A percentile compares a stretch with the other conserved stretches of the same genome.
These are phyloP conservation scores for Cervus canadensis DNA, from an alignment of 2,113 vertebrate species.

Conservation along the genomic window DNA sequence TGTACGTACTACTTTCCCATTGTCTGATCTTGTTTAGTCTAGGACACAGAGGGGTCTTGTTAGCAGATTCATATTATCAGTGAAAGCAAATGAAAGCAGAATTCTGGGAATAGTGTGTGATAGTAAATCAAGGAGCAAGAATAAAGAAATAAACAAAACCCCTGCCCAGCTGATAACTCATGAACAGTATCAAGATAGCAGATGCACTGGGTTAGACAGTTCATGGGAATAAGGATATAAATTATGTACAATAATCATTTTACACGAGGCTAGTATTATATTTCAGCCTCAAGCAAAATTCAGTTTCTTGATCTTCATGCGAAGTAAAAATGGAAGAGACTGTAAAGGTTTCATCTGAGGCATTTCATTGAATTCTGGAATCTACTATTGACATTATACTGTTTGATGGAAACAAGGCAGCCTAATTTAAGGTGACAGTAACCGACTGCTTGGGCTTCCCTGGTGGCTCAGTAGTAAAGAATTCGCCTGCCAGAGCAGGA, in stretches of 20 bases:
- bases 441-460: not conserved
- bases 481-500: not conserved
- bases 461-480: not conserved
- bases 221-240: not conserved
- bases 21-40: not conserved
- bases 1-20: not conserved
- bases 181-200: not conserved
- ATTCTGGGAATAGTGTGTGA: not conserved
- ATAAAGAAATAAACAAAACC: not conserved
- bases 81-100: constrained; percentile 19
- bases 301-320: not conserved
- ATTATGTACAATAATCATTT: not conserved
- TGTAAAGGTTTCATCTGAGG: not conserved
- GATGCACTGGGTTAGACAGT: not conserved
- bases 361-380: not conserved
- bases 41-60: not conserved
- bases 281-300: constrained; percentile 6
- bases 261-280: not conserved
- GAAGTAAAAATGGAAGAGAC: not conserved
- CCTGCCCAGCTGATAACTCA: not conserved
- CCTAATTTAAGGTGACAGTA: not conserved
- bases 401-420: constrained; percentile 37
- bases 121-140: not conserved
- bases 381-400: not conserved
- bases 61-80: not conserved